Evolutionary conservation across 2,797 vertebrate genomes (phyloP), one percentile per base, ranked within the genome.

Genomic region (Phoeniculus purpureus): DNA sequence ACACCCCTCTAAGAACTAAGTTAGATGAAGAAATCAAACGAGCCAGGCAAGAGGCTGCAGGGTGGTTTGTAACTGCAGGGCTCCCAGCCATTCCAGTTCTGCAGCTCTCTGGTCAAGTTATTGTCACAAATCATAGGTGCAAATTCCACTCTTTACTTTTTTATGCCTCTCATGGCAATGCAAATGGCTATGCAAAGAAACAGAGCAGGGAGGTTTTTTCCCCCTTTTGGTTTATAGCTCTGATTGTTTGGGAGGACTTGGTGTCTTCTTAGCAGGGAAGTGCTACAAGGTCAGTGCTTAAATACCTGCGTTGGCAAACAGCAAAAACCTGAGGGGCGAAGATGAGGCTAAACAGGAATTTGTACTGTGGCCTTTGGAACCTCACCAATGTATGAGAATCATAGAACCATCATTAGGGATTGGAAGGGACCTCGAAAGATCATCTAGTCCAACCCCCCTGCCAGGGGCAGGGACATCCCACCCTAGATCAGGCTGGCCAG

Each of bases 11-110:
- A 56, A 74, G 78, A 74, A 45, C 9, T 15, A 81, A 61, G 21
- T 45, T 74, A 51, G 93, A 81, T 77, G 47, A 85, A 86, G 75
- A 59, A 51, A 86, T 91, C 72, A 54, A 34, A 83, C 76, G 43
- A 85, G 85, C 60, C 60, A 1, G 4, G 45, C 40, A 12, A 58
- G 80, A 81, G 52, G 9, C 91, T 91, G 0, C 0, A 45, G 70
- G 65, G 55, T 10, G 17, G 21, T 75, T 87, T 78, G 48, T 50
- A 84, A 10, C 32, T 0, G 47, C 58, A 43, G 79, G 27, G 21
- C 40, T 83, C 34, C 12, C 31, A 79, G 72, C 32, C 1, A 0
- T 79, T 87, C 91, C 58, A 40, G 68, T 86, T 94, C 65, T 90
- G 48, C 75, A 77, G 55, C 61, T 68, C 54, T 80, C 67, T 47